Evolutionary conservation across 2,888 invertebrate genomes (phyloP), one percentile per base, ranked within the genome.

Genomic region (Cistogaster globosa): DNA sequence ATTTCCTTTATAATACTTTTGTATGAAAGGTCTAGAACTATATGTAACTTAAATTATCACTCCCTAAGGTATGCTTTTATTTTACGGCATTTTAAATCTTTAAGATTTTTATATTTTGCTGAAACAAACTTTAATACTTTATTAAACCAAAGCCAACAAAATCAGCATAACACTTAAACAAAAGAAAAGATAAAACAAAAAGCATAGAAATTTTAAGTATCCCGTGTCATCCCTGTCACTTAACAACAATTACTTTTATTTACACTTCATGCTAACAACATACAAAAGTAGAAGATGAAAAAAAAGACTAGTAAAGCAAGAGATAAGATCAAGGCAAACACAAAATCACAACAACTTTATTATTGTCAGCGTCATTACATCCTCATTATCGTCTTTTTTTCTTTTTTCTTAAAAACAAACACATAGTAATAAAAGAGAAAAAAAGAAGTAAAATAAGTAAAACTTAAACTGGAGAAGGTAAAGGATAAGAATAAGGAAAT

Each of bases 241-340:
- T 76, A 69, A 72, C 72, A 83, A 55, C 65, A 77, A 71, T 78
- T 72, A 78, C 62, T 78, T 62, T 74, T 78, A 78, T 68, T 83
- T 78, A 78, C 83, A 78, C 78, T 74, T 74, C 62, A 74, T 55
- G 72, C 68, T 32, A 74, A 78, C 78, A 78, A 68, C 20, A 48
- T 12, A 51, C 16, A 42, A 51, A 22, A 11, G 20, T 22, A 42
- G 14, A 57, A 22, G 58, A 12, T 16, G 9, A 18, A 48, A 2
- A 48, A 45, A 42, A 22, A 42, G 26, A 16, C 26, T 32, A 45
- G 12, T 16, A 45, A 45, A 14, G 22, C 20, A 51, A 72, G 55
- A 22, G 48, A 53, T 48, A 75, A 69, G 36, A 63, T 62, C 69
- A 83, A 48, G 65, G 32, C 11, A 67, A 20, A 45, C 63, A 68